phyloP scores from a whole-genome alignment of 2,888 invertebrate species.

The Aradus depressus region DNA sequence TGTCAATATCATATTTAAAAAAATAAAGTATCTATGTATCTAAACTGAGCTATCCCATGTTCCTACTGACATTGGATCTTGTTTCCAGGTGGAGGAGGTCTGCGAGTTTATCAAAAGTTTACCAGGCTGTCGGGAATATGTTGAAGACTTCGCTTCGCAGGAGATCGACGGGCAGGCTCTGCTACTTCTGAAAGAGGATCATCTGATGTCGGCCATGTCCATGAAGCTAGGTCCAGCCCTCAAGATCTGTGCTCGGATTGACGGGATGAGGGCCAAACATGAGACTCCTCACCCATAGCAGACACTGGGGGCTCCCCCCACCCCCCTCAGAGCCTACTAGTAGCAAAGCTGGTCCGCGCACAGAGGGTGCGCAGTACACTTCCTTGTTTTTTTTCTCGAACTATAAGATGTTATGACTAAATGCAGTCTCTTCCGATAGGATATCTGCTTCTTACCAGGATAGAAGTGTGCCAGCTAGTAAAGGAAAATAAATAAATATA shows the following conservation, averaged over 20 bases:
- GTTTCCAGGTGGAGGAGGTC: slow-evolving; percentile 29
- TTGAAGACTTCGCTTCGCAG: slow-evolving; percentile 87
- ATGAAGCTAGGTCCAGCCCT: slow-evolving; percentile 94
- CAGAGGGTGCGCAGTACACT: too few relatives aligned
- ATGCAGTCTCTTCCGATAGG: too few relatives aligned
- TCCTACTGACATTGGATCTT: not conserved
- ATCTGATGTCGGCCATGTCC: slow-evolving; percentile 85
- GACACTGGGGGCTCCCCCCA: too few relatives aligned
- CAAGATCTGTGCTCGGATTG: slow-evolving; percentile 88
- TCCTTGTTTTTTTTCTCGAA: too few relatives aligned
- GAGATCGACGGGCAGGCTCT: slow-evolving; percentile 94
- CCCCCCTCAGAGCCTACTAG: too few relatives aligned
- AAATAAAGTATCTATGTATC: too few relatives aligned
- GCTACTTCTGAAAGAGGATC: slow-evolving; percentile 82
- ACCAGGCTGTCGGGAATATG: slow-evolving; percentile 84
- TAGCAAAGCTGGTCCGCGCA: too few relatives aligned
- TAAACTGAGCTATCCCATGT: not conserved
- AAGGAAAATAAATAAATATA: too few relatives aligned
- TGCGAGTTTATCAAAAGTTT: slow-evolving; percentile 63
- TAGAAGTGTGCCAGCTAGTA: too few relatives aligned
- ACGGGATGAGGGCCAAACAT: slow-evolving; percentile 35
- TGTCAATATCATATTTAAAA: too few relatives aligned
- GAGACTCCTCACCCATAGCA: slow-evolving; percentile 8
- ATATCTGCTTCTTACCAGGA: too few relatives aligned
- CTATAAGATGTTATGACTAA: too few relatives aligned